Base-by-base conservation (phyloP, 2,888 invertebrate genomes). In the Diarsia brunnea region DNA sequence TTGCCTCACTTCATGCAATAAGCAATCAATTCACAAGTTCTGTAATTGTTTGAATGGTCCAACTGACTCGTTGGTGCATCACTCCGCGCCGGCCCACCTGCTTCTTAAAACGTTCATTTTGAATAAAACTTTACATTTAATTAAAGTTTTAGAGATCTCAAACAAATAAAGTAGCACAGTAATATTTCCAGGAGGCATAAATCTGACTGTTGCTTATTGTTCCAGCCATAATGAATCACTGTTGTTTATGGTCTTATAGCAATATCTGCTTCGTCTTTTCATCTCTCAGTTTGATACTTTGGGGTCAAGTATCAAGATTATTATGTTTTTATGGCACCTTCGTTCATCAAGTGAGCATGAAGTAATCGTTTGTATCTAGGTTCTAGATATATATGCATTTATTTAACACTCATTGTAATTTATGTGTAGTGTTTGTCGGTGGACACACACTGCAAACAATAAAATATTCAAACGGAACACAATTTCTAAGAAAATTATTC, bases 111-210 rank as follows among this genome's bases (percentile, higher is more conserved):
- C n/a, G 63, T 70, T 64, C 38, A n/a, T 69, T 79, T 53, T 8
- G 31, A 66, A 71, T 73, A 66, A 78, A 87, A 85, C 81, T 85
- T 81, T 84, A 70, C 77, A 80, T 90, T 91, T 90, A 90, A 92
- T 92, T 92, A 91, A 91, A 89, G 84, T 88, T 88, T 77, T 83
- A 78, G 76, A 81, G 84, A 82, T 84, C 81, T 71, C 45, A 84
- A 73, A 78, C 78, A 86, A 85, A 90, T 85, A 79, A 88, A 92
- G 89, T 87, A 88, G 84, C 87, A 75, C 87, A 58, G 73, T 73
- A 89, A 90, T 90, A 89, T 87, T 88, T 84, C 83, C 84, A 72
- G 69, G 63, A 82, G 80, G 68, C 61, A 81, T 87, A 79, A 83
- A 83, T 81, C 76, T 78, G 21, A 72, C 55, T 83, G n/a, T 49